Conservation (phyloP, 2,797 vertebrate species). For the Anolis apletophallus region DNA sequence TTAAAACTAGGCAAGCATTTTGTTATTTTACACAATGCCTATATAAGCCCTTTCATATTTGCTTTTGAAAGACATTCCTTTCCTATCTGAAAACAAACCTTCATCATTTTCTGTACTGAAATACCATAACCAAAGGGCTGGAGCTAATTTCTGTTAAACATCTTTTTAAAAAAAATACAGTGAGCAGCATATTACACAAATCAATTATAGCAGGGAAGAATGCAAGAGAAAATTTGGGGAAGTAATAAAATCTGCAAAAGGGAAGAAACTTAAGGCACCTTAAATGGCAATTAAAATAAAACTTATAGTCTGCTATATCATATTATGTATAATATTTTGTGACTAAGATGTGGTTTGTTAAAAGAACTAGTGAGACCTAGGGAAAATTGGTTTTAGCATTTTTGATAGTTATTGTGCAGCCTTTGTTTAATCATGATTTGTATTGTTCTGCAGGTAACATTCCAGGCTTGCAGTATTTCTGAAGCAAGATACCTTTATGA, state of each 20-base stretch:
- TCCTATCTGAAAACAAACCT: background rate
- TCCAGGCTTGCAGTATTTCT: slow-evolving; percentile 97
- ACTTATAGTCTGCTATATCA: background rate
- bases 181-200: background rate
- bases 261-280: background rate
- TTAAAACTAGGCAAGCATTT: background rate
- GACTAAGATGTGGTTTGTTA: background rate
- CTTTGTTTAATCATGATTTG: background rate
- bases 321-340: background rate
- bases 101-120: background rate
- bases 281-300: too few relatives aligned
- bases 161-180: background rate
- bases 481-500: slow-evolving; percentile 98
- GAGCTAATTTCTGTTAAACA: background rate
- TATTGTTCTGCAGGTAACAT: slow-evolving; percentile 88
- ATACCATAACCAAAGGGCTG: background rate
- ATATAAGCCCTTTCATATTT: background rate
- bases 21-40: background rate
- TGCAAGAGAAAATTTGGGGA: background rate
- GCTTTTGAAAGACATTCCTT: background rate
- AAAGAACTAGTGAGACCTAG: background rate
- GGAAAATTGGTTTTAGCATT: background rate
- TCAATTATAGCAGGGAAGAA: background rate
- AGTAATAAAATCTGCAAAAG: background rate
- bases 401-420: background rate